Percentiles rank a stretch among this genome's conserved stretches.
These are phyloP conservation scores for Tenebrosternarchus preto DNA, from an alignment of 2,113 vertebrate species.

Conservation along the genomic window DNA sequence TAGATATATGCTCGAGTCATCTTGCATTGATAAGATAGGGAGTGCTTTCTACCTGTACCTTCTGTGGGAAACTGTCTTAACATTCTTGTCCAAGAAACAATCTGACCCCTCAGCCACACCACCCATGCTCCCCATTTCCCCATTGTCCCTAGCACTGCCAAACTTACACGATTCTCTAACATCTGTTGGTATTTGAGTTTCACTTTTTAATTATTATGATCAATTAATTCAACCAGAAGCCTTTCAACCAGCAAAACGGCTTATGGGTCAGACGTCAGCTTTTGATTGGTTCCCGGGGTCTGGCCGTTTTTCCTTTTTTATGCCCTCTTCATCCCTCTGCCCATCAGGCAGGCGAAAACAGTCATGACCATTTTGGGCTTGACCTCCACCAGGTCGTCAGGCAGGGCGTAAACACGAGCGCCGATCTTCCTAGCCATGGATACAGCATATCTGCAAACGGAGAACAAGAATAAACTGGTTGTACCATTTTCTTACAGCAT, in stretches of 20 bases:
- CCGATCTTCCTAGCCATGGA: slow-evolving; percentile 97
- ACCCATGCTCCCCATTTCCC: slow-evolving; percentile 55
- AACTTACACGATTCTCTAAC: slow-evolving; percentile 58
- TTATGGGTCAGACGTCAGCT: slow-evolving; percentile 55
- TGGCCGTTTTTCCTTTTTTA: slow-evolving; percentile 57
- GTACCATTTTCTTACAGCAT: background rate
- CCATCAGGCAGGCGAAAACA: slow-evolving; percentile 97
- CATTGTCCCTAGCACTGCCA: slow-evolving; percentile 66
- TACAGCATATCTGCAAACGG: slow-evolving; percentile 82
- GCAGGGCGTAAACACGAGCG: slow-evolving; percentile 91
- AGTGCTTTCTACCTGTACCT: slow-evolving; percentile 16
- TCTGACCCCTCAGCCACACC: slow-evolving; percentile 59
- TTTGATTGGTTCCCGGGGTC: slow-evolving; percentile 48
- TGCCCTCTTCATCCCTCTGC: slow-evolving; percentile 89
- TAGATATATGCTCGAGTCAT: slow-evolving; percentile 33
- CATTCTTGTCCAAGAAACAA: slow-evolving; percentile 23
- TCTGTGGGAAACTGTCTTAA: background rate
- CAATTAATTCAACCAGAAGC: slow-evolving; percentile 73
- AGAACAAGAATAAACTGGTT: background rate
- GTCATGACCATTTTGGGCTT: slow-evolving; percentile 99
- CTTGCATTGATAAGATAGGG: slow-evolving; percentile 21
- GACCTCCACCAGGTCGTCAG: slow-evolving; percentile 94
- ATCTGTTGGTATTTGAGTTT: slow-evolving; percentile 53
- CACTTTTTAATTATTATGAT: slow-evolving; percentile 54
- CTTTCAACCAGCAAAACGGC: slow-evolving; percentile 74